phyloP scores from a whole-genome alignment of 1,140 invertebrate species.

The Ptiloglossa arizonensis region DNA sequence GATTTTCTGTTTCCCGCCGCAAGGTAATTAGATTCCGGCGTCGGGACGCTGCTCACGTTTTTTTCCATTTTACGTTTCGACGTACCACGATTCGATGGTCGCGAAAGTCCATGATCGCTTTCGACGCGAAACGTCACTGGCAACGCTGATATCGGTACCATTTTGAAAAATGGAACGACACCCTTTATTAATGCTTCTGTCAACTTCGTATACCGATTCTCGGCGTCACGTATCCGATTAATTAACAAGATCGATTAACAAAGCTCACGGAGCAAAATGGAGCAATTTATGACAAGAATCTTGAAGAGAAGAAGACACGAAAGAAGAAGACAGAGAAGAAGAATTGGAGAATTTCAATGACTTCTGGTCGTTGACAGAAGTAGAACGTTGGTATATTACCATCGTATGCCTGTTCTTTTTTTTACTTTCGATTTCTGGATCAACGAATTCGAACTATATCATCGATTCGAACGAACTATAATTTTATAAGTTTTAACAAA shows the following conservation, averaged over 20 bases:
- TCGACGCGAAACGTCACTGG: neutral
- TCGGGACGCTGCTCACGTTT: conserved; percentile 25
- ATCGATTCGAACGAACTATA: no score
- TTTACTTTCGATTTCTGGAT: no score
- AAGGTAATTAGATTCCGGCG: conserved; percentile 34
- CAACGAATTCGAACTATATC: no score
- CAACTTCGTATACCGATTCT: neutral
- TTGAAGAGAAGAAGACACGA: no score
- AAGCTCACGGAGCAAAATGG: neutral
- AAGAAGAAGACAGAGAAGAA: no score
- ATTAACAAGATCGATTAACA: conserved; percentile 24
- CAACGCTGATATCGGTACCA: no score
- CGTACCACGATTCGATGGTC: neutral
- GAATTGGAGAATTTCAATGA: no score
- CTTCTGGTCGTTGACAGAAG: no score
- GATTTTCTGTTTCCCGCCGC: conserved; percentile 7
- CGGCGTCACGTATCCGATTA: neutral
- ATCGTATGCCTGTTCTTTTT: no score
- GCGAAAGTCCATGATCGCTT: neutral
- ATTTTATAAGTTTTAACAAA: no score
- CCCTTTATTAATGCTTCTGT: conserved; percentile 2
- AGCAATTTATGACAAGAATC: no score
- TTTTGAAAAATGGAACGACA: neutral
- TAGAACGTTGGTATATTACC: no score
- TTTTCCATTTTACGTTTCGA: conserved; percentile 18